Conservation (phyloP, 2,888 invertebrate species). For the Lobophora halterata region DNA sequence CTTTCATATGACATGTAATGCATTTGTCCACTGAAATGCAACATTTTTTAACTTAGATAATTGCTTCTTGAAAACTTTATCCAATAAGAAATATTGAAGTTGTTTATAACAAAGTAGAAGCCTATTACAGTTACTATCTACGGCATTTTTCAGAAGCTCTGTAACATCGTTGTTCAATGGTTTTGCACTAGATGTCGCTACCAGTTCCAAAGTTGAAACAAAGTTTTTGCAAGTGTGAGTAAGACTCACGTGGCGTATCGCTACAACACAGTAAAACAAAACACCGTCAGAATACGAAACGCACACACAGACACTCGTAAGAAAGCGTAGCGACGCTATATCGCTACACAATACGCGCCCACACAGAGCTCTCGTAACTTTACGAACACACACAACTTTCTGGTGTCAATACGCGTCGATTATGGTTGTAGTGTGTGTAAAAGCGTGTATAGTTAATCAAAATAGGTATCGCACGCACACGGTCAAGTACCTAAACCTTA, state of each 20-base stretch:
- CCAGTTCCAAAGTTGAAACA: slow-evolving; percentile 46
- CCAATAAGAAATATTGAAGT: slow-evolving; percentile 29
- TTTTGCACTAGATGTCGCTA: slow-evolving; percentile 66
- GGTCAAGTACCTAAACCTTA: slow-evolving; percentile 35
- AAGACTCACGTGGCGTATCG: slow-evolving; percentile 39
- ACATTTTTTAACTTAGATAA: slow-evolving; percentile 1
- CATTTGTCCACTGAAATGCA: too few species aligned
- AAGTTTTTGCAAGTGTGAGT: slow-evolving; percentile 51
- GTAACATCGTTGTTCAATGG: slow-evolving; percentile 42
- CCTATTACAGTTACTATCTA: slow-evolving; percentile 33
- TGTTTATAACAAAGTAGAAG: too few species aligned
- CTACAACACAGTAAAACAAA: slow-evolving; percentile 31
- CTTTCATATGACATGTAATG: too few species aligned
- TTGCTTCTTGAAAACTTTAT: slow-evolving; percentile 11
- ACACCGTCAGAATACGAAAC: slow-evolving; percentile 15
- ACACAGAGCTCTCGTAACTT: slow-evolving; percentile 24
- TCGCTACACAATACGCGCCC: slow-evolving; percentile 16
- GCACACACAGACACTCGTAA: slow-evolving; percentile 24
- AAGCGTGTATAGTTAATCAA: slow-evolving; percentile 34
- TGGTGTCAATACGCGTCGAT: slow-evolving; percentile 33
- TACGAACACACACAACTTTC: slow-evolving; percentile 31
- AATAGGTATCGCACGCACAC: slow-evolving; percentile 38
- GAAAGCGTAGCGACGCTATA: slow-evolving; percentile 24
- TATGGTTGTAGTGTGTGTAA: slow-evolving; percentile 35
- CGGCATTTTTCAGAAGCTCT: slow-evolving; percentile 45